Conservation (phyloP, 2,113 vertebrate genomes). For the Rhinoderma darwinii region DNA sequence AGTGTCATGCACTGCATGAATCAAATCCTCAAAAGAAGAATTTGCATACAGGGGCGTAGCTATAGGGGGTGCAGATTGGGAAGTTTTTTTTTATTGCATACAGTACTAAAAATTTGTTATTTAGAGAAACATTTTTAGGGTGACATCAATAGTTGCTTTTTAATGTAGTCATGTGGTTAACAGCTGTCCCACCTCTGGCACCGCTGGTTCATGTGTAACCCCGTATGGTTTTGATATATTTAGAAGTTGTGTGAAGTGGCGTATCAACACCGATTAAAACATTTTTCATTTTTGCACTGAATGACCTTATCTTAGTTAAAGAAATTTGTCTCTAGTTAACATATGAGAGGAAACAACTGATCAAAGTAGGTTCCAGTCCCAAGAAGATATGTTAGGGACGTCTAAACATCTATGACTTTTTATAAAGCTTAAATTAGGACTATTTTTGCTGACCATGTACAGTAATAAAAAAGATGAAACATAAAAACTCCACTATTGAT, state of each 20-base stretch:
- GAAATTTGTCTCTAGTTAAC: neutral
- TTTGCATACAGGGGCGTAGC: no score
- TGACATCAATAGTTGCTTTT: neutral
- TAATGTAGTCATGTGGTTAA: neutral
- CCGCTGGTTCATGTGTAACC: neutral
- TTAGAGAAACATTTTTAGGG: neutral
- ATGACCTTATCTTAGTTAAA: neutral
- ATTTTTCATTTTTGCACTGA: neutral
- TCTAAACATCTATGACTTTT: conserved; percentile 5
- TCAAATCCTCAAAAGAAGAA: no score
- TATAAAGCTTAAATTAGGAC: neutral
- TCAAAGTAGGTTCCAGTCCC: neutral
- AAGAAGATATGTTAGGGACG: neutral
- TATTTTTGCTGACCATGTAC: neutral
- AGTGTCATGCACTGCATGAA: no score
- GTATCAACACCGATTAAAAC: neutral
- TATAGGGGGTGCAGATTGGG: no score
- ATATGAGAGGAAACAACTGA: neutral
- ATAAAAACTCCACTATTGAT: neutral
- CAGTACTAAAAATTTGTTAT: neutral
- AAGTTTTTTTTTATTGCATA: neutral
- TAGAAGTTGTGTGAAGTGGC: neutral
- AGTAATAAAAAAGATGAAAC: conserved; percentile 30
- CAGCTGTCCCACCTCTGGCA: neutral
- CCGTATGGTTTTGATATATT: neutral